Conservation (phyloP, 2,113 vertebrate species). For the Lophius piscatorius region DNA sequence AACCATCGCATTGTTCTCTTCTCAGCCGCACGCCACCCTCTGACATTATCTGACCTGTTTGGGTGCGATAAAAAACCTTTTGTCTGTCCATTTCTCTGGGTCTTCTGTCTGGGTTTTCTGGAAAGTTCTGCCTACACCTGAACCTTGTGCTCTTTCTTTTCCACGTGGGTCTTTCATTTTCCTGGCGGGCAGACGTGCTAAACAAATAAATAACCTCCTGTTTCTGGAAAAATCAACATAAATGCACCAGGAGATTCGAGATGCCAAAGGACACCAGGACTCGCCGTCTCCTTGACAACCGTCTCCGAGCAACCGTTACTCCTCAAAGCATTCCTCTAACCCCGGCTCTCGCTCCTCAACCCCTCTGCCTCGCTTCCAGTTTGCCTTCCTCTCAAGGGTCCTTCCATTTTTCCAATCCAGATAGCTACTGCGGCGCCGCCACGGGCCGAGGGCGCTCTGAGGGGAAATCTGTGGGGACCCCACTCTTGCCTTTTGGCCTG, state of each 20-base stretch:
- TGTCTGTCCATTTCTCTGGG: constrained; percentile 4
- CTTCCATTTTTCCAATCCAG: constrained; percentile 43
- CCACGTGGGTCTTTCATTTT: not conserved
- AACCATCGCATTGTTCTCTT: constrained; percentile 38
- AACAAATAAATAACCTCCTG: constrained; percentile 8
- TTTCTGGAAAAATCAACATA: constrained; percentile 61
- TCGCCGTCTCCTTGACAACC: constrained; percentile 81
- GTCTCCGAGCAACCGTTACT: constrained; percentile 82
- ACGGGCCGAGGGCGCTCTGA: constrained; percentile 15
- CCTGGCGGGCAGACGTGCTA: not conserved
- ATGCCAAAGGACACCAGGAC: constrained; percentile 76
- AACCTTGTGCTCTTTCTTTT: too few species aligned
- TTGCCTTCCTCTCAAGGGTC: constrained; percentile 58
- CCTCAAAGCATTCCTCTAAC: constrained; percentile 73
- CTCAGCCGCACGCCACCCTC: constrained; percentile 43
- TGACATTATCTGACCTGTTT: constrained; percentile 56
- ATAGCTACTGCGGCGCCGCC: constrained; percentile 22
- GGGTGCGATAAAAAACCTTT: constrained; percentile 19
- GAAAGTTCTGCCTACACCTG: too few species aligned
- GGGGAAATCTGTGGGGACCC: constrained; percentile 4
- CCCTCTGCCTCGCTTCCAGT: constrained; percentile 60
- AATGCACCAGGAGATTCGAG: constrained; percentile 68
- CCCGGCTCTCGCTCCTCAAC: constrained; percentile 52
- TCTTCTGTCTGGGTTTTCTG: too few species aligned
- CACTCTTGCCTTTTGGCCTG: not conserved